phyloP scores from a whole-genome alignment of 2,113 vertebrate genomes.

The sheep (Ovis aries) region DNA sequence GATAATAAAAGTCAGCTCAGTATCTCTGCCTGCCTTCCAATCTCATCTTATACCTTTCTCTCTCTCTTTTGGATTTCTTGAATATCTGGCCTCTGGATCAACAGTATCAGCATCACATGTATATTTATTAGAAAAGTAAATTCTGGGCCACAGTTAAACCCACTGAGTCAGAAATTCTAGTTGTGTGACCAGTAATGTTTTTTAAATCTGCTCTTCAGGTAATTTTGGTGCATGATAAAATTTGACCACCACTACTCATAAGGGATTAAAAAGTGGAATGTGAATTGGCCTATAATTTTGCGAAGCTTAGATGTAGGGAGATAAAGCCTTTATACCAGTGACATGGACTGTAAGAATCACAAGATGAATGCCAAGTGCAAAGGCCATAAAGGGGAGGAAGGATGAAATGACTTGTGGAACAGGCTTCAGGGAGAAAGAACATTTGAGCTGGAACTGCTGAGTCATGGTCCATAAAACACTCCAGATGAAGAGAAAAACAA shows the following conservation, averaged over 20 bases:
- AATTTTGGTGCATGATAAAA: not conserved
- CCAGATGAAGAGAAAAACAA: conserved; percentile 18
- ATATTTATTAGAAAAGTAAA: not conserved
- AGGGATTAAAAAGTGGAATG: not conserved
- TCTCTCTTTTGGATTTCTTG: not conserved
- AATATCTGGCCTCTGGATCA: not conserved
- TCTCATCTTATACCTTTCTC: not conserved
- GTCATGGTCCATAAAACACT: conserved; percentile 23
- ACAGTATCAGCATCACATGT: not conserved
- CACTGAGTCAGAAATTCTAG: not conserved
- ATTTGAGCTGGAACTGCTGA: conserved; percentile 12
- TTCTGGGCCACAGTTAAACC: not conserved
- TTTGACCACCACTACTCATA: not conserved
- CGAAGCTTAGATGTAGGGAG: not conserved
- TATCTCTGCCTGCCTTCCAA: not conserved
- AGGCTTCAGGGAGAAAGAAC: conserved; percentile 9
- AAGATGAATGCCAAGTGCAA: not conserved
- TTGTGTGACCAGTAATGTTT: not conserved
- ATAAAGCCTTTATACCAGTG: not conserved
- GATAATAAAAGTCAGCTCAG: not conserved
- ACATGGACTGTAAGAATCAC: not conserved
- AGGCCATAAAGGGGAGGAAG: not conserved
- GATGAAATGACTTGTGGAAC: not conserved
- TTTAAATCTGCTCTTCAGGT: not conserved
- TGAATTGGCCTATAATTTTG: not conserved